These are phyloP conservation scores for Stegostoma tigrinum DNA, from an alignment of 2,113 vertebrate species.

Conservation along the genomic window DNA sequence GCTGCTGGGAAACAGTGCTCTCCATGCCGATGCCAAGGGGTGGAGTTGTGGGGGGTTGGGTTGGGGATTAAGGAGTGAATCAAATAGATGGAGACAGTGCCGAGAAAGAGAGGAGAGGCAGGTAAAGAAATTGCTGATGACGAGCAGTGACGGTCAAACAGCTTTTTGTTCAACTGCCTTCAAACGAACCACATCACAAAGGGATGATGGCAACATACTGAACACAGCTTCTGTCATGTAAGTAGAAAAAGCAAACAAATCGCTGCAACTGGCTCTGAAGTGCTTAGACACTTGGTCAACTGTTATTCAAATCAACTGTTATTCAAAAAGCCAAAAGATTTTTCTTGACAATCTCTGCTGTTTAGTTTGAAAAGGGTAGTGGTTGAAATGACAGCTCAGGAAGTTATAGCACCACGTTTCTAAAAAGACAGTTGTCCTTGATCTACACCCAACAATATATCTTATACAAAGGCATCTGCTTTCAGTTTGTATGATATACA, in stretches of 20 bases:
- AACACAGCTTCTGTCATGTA: neutral
- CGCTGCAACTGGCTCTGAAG: neutral
- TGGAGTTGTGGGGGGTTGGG: too few relatives aligned
- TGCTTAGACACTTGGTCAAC: too few relatives aligned
- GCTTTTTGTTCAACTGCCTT: neutral
- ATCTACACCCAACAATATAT: neutral
- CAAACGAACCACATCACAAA: neutral
- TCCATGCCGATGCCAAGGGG: too few relatives aligned
- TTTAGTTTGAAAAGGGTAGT: neutral
- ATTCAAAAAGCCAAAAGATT: neutral
- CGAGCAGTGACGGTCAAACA: neutral
- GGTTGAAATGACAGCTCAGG: neutral
- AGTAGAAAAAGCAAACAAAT: conserved; percentile 1
- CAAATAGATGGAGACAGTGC: too few relatives aligned
- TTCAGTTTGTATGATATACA: neutral
- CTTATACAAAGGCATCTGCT: neutral
- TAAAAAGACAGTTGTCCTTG: neutral
- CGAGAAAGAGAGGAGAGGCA: too few relatives aligned
- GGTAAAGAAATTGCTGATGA: too few relatives aligned
- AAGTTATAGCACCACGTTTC: neutral
- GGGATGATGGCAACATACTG: neutral
- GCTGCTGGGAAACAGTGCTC: too few relatives aligned
- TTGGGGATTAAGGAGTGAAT: too few relatives aligned
- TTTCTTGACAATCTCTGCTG: neutral
- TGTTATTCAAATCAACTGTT: neutral